A percentile compares a stretch with the other conserved stretches of the same genome.
phyloP scores from a whole-genome alignment of 2,888 invertebrate species.

The Dusona sp. region DNA sequence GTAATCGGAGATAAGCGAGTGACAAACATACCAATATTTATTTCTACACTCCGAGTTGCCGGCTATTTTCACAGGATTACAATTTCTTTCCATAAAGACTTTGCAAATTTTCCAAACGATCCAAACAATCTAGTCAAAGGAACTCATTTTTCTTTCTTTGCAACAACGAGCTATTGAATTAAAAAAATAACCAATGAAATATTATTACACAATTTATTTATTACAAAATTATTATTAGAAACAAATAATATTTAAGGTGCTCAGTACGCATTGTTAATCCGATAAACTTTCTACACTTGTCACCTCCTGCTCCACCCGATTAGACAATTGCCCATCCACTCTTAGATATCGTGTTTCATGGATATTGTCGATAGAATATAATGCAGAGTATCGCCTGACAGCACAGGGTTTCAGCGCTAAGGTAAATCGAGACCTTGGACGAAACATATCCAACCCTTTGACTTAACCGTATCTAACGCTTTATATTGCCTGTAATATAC shows the following conservation, averaged over 20 bases:
- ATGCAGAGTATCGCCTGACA: constrained; percentile 31
- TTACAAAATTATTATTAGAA: too few relatives aligned
- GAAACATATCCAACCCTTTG: neutral
- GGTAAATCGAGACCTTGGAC: constrained; percentile 44
- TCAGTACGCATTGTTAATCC: neutral
- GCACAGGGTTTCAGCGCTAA: neutral
- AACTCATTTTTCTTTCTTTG: too few relatives aligned
- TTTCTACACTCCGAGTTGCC: neutral
- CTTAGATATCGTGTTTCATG: constrained; percentile 7
- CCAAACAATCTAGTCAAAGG: too few relatives aligned
- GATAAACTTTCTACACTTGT: too few relatives aligned
- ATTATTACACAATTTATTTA: too few relatives aligned
- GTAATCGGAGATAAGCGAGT: neutral
- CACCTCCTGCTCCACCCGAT: neutral
- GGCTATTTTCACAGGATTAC: too few relatives aligned
- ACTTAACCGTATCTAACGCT: neutral
- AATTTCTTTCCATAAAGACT: too few relatives aligned
- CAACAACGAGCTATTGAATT: too few relatives aligned
- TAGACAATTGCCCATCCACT: too few relatives aligned
- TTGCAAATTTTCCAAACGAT: too few relatives aligned
- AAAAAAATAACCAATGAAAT: too few relatives aligned
- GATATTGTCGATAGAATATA: constrained; percentile 9
- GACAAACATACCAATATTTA: neutral
- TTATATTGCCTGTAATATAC: constrained; percentile 8
- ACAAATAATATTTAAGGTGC: too few relatives aligned